phyloP scores from a whole-genome alignment of 2,888 invertebrate species.

The Ichneumoninae sp. region DNA sequence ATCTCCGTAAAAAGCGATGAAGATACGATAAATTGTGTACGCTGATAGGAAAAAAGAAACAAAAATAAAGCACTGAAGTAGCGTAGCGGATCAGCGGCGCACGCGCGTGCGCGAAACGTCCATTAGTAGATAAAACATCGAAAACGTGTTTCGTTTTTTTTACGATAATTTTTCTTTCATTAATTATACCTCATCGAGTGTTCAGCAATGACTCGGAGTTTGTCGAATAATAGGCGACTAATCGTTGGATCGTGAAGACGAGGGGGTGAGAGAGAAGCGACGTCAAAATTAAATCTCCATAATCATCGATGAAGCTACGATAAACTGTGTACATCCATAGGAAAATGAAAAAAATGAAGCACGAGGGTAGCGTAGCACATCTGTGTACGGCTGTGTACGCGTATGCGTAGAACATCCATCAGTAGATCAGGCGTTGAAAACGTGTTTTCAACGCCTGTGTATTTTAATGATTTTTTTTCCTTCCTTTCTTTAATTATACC shows the following conservation, averaged over 20 bases:
- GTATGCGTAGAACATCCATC: background rate
- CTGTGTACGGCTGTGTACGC: background rate
- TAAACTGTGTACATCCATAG: background rate
- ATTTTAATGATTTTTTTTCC: background rate
- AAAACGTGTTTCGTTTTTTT: background rate
- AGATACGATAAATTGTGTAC: too few relatives aligned
- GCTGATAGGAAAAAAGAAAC: background rate
- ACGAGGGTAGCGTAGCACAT: background rate
- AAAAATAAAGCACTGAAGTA: too few relatives aligned
- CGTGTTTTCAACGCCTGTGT: background rate
- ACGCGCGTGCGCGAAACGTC: background rate
- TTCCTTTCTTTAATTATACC: background rate
- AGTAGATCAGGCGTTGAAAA: background rate
- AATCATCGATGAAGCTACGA: background rate
- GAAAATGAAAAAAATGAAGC: background rate
- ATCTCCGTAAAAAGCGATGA: too few relatives aligned
- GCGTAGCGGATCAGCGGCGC: background rate
- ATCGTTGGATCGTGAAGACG: background rate
- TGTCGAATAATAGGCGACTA: background rate
- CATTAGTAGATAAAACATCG: background rate
- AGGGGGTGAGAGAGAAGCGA: conserved; percentile 13
- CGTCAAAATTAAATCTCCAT: background rate
- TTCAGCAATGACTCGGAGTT: background rate
- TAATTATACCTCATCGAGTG: background rate
- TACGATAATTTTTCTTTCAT: background rate